phyloP scores from a whole-genome alignment of 2,888 invertebrate genomes.

The Acheta domesticus region DNA sequence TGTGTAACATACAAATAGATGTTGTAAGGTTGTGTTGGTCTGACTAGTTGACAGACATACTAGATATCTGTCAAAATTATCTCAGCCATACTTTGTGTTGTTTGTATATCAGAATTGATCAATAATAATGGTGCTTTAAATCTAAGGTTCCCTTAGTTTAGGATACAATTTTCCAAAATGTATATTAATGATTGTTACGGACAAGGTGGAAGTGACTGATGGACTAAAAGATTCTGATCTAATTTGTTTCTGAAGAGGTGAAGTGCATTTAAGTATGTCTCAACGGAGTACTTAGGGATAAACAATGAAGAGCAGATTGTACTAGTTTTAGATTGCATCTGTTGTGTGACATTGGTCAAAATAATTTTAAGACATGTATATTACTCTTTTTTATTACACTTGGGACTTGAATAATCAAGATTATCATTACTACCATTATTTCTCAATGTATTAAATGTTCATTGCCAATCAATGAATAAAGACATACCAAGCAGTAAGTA shows the following conservation, averaged over 20 bases:
- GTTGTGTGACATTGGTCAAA: background rate
- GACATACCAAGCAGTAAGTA: too few species aligned
- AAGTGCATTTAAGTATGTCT: background rate
- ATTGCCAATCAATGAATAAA: too few species aligned
- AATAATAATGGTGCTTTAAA: slow-evolving; percentile 18
- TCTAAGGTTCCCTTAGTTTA: slow-evolving; percentile 18
- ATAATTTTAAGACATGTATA: too few species aligned
- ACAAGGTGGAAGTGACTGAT: background rate
- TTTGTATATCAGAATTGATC: slow-evolving; percentile 11
- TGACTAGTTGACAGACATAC: background rate
- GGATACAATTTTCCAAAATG: background rate
- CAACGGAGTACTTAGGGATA: background rate
- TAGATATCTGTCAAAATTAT: background rate
- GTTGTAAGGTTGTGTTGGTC: slow-evolving; percentile 3
- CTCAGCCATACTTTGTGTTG: slow-evolving; percentile 7
- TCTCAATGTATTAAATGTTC: too few species aligned
- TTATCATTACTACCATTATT: too few species aligned
- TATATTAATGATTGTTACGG: background rate
- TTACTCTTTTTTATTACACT: too few species aligned
- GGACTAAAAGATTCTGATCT: background rate
- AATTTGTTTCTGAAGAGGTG: background rate
- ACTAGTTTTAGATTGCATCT: background rate
- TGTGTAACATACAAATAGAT: background rate
- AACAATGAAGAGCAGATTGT: background rate
- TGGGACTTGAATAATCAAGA: too few species aligned